Percentiles rank a stretch among this genome's conserved stretches.
phyloP scores from a whole-genome alignment of 1,140 invertebrate genomes.

The Lethrus apterus region DNA sequence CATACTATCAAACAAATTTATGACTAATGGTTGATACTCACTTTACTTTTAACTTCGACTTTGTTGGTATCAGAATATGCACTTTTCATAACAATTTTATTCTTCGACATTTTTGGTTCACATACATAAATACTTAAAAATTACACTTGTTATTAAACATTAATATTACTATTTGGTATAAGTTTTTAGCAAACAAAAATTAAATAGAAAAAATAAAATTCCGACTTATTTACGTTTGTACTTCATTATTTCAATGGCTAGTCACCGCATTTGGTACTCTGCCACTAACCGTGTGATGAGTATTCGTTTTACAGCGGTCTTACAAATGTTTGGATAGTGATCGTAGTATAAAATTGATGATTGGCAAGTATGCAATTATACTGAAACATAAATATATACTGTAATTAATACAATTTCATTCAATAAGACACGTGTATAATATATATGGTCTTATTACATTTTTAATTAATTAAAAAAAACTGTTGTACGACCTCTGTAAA shows the following conservation, averaged over 20 bases:
- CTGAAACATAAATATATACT: too few species aligned
- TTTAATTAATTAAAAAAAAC: too few species aligned
- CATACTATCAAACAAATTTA: constrained; percentile 3
- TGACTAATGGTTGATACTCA: constrained; percentile 36
- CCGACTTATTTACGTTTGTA: constrained; percentile 23
- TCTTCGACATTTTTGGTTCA: constrained; percentile 55
- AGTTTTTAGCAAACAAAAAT: constrained; percentile 14
- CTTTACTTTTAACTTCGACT: constrained; percentile 66
- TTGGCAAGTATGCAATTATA: too few species aligned
- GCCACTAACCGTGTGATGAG: background rate
- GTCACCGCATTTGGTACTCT: constrained; percentile 8
- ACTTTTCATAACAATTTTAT: constrained; percentile 49
- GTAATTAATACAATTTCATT: too few species aligned
- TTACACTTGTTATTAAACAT: constrained; percentile 6
- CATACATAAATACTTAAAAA: constrained; percentile 12
- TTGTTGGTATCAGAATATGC: constrained; percentile 53
- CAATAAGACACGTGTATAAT: too few species aligned
- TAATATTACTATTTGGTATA: background rate
- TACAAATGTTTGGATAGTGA: background rate
- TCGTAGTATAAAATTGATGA: too few species aligned
- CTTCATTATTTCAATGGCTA: constrained; percentile 18
- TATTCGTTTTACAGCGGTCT: background rate
- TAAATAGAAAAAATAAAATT: constrained; percentile 15
- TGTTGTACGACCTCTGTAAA: too few species aligned
- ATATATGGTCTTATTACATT: too few species aligned